A percentile compares a stretch with the other conserved stretches of the same genome.
phyloP scores from a whole-genome alignment of 92 coral and sea anemone species.

The Actinernus sp. region DNA sequence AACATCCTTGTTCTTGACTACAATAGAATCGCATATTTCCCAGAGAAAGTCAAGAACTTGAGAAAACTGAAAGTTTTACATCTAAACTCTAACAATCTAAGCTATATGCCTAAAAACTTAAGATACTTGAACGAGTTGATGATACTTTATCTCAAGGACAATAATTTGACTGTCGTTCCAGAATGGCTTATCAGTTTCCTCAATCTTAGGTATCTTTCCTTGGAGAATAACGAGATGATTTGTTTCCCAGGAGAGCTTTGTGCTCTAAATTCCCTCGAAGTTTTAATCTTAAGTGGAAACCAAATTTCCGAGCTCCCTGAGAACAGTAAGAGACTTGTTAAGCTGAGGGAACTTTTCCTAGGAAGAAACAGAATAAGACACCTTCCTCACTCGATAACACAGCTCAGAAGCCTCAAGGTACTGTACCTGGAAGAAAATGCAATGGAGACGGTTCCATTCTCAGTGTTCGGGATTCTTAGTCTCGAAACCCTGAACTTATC shows the following conservation, averaged over 20 bases:
- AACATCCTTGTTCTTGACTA: constrained; percentile 73
- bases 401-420: constrained; percentile 52
- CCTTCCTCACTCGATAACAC: constrained; percentile 67
- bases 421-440: constrained; percentile 72
- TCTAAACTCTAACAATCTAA: constrained; percentile 58
- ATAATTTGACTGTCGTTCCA: constrained; percentile 62
- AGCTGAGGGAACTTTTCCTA: constrained; percentile 72
- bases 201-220: constrained; percentile 55
- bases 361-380: constrained; percentile 58
- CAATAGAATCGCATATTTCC: constrained; percentile 63
- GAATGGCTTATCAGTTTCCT: constrained; percentile 78
- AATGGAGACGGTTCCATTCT: constrained; percentile 46
- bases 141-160: constrained; percentile 66
- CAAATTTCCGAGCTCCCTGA: constrained; percentile 67
- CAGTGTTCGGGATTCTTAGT: constrained; percentile 51
- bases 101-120: constrained; percentile 60
- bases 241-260: constrained; percentile 79
- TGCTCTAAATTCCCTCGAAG: constrained; percentile 58
- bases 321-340: constrained; percentile 50
- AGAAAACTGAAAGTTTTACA: constrained; percentile 63
- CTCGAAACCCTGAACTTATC: constrained; percentile 61
- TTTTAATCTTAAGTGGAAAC: constrained; percentile 73
- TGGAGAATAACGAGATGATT: constrained; percentile 67
- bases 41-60: constrained; percentile 45
- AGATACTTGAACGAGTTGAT: constrained; percentile 36